Percentiles rank a stretch among this genome's conserved stretches.
Evolutionary conservation across 2,888 invertebrate species (phyloP).

Genomic region (Scotopteryx bipunctaria): DNA sequence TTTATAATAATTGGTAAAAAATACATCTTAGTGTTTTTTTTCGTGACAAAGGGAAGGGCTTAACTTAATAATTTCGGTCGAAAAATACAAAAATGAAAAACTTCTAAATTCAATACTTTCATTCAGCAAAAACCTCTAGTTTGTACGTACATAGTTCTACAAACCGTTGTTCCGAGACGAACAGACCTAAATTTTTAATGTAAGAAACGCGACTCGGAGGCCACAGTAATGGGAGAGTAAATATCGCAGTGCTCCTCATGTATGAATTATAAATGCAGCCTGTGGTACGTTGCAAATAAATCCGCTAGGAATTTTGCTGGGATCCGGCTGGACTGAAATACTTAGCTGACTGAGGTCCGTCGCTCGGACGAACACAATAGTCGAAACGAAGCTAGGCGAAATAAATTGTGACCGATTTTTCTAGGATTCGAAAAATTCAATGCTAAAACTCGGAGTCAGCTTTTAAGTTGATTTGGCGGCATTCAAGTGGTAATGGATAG

Average conservation of each 20-base stretch:
- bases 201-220: conserved; percentile 67
- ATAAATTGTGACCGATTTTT: conserved; percentile 27
- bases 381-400: conserved; percentile 18
- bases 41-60: no score
- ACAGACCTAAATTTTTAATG: conserved; percentile 71
- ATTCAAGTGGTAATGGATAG: conserved; percentile 7
- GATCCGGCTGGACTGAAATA: conserved; percentile 31
- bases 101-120: conserved; percentile 16
- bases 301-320: conserved; percentile 23
- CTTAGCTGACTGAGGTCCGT: conserved; percentile 25
- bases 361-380: conserved; percentile 23
- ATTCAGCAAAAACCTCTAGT: conserved; percentile 23
- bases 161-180: conserved; percentile 45
- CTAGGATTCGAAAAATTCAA: conserved; percentile 20
- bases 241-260: conserved; percentile 74
- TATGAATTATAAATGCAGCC: conserved; percentile 72
- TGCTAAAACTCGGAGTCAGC: conserved; percentile 11
- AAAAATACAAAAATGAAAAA: background rate
- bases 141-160: conserved; percentile 23
- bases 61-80: no score
- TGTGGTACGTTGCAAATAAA: conserved; percentile 55
- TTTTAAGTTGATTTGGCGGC: conserved; percentile 18
- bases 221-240: conserved; percentile 75
- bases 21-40: no score
- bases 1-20: no score